Evolutionary conservation across 1,140 invertebrate genomes (phyloP).

Genomic region (Anadara kagoshimensis): DNA sequence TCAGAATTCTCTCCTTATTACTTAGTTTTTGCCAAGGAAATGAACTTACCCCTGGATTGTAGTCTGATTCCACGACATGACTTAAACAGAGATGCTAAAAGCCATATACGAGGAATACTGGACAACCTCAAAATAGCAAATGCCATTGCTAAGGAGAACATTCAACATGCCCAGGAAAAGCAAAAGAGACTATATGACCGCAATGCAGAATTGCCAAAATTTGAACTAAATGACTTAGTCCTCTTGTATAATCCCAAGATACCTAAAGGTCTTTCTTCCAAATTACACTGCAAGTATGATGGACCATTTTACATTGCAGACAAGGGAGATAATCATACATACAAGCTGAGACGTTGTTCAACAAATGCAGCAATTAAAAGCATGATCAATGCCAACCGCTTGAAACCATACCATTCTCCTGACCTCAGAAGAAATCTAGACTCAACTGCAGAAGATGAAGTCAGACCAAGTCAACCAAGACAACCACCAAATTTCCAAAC

Average conservation of each 20-base stretch:
- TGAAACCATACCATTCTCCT: background rate
- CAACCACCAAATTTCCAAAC: background rate
- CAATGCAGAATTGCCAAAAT: background rate
- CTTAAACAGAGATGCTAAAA: background rate
- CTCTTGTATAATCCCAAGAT: background rate
- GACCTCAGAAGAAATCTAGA: background rate
- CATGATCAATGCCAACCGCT: conserved; percentile 1
- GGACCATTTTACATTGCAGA: background rate
- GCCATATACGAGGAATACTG: background rate
- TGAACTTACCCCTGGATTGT: conserved; percentile 23
- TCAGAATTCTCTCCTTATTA: conserved; percentile 20
- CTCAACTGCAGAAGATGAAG: background rate
- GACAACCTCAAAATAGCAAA: conserved; percentile 13
- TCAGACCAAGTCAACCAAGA: background rate
- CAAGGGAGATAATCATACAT: background rate
- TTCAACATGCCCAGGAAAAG: conserved; percentile 14
- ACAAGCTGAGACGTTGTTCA: background rate
- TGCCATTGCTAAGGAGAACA: conserved; percentile 8
- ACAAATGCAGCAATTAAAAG: background rate
- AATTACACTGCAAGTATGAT: background rate
- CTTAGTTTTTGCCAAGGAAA: conserved; percentile 29
- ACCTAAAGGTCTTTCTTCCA: background rate
- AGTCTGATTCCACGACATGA: conserved; percentile 7
- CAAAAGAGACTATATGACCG: conserved; percentile 14
- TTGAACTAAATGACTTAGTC: background rate